Evolutionary conservation across 2,113 vertebrate species (phyloP), one percentile per base, ranked within the genome.

Genomic region (Ciconia maguari): DNA sequence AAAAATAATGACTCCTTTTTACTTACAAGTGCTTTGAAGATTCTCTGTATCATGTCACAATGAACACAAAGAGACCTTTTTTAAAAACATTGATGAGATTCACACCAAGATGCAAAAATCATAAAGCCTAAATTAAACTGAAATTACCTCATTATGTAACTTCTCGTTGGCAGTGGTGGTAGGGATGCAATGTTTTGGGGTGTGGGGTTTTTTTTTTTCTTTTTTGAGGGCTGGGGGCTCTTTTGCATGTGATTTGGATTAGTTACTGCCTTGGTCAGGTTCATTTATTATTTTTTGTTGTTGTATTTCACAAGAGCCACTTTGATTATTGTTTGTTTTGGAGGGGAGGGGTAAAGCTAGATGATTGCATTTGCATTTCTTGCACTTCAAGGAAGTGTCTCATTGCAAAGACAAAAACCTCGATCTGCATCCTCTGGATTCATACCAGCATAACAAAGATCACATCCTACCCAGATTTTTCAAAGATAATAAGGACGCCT

Each of bases 281-380:
- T 76, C 20, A 68, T 85, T 83, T 57, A 11, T 66, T 65, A 57
- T 65, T 65, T 81, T 65, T 38, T 51, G 49, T 51, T 48, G 44
- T 20, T 41, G 22, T 17, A 8, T 22, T 6, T 32, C 74, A 87
- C 3, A 21, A 66, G 32, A 83, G 58, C 17, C 79, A 30, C 51
- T 84, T 54, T 61, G 88, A 78, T 62, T 34, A 55, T 21, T 42
- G 41, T 60, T 90, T 65, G 29, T 29, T 65, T 49, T 20, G n/a
- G 24, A 77, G 48, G 13, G 44, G 64, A 66, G 27, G 48, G 60
- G 80, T 7, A 32, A 51, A 61, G 65, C 18, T 57, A 49, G 32
- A 21, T 83, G 86, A 70, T 80, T 95, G 20, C 42, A 78, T 94
- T 93, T 95, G 72, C 72, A 84, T 91, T 87, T 89, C 57, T 79